Evolutionary conservation across 2,888 invertebrate species (phyloP).

Genomic region (Polyommatus iphigenia): DNA sequence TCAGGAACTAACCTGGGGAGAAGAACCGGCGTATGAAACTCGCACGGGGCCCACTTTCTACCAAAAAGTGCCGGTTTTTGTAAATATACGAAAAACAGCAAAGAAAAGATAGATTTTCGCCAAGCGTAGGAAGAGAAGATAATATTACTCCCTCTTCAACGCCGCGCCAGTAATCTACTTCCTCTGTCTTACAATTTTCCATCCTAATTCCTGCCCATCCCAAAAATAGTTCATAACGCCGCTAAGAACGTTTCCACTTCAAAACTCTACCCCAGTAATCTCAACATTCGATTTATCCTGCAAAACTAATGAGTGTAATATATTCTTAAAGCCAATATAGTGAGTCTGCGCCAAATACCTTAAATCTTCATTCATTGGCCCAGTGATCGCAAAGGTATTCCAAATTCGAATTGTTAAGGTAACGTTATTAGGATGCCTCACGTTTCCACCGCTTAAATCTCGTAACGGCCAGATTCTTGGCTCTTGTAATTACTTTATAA

Average conservation of each 20-base stretch:
- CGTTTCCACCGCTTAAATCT: constrained; percentile 4
- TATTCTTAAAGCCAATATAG: constrained; percentile 15
- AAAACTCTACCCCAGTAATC: background rate
- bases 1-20: no score
- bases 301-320: constrained; percentile 2
- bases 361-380: constrained; percentile 21
- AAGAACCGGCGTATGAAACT: no score
- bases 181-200: no score
- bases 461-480: constrained; percentile 5
- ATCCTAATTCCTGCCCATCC: no score
- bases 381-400: constrained; percentile 2
- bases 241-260: background rate
- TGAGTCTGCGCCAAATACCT: background rate
- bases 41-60: no score
- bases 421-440: constrained; percentile 2
- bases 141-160: no score
- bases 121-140: no score
- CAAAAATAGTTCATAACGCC: no score
- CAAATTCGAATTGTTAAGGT: constrained; percentile 17
- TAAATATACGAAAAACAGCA: no score
- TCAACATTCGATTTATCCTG: background rate
- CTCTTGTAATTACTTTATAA: constrained; percentile 6
- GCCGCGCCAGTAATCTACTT: no score
- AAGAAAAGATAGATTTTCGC: no score
- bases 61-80: no score